A percentile compares a stretch with the other conserved stretches of the same genome.
Conservation (phyloP, 2,797 vertebrate genomes). For the Chaenodraco wilsoni region DNA sequence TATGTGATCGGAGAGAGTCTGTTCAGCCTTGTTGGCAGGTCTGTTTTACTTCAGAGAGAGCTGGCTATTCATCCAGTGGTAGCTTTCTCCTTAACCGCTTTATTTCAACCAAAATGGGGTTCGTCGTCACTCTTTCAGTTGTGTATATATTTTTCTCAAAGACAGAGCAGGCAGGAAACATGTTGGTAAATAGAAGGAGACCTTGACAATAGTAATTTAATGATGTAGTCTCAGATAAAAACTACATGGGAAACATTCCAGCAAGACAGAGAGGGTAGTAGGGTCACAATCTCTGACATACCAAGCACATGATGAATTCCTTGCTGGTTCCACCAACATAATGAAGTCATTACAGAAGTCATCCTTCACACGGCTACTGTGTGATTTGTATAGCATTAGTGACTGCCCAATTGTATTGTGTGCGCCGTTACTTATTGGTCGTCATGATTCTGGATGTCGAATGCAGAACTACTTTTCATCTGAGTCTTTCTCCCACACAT, state of each 20-base stretch:
- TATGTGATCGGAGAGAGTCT: constrained; percentile 33
- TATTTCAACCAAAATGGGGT: constrained; percentile 20
- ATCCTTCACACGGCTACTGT: constrained; percentile 1
- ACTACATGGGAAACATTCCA: constrained; percentile 13
- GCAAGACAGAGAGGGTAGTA: constrained; percentile 13
- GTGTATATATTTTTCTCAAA: constrained; percentile 7
- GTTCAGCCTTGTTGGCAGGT: constrained; percentile 25
- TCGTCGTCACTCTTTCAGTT: not conserved
- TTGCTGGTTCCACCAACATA: constrained; percentile 32
- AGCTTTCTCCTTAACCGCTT: constrained; percentile 11
- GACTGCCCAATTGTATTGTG: not conserved
- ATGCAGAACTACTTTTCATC: not conserved
- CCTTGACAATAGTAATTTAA: constrained; percentile 3
- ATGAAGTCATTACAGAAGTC: constrained; percentile 33
- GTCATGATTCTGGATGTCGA: constrained; percentile 29
- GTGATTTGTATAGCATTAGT: constrained; percentile 14
- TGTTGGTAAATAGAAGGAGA: not conserved
- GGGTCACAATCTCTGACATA: constrained; percentile 43
- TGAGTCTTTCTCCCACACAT: not conserved
- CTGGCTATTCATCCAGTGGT: not conserved
- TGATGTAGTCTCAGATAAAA: constrained; percentile 33
- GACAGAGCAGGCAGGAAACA: not conserved
- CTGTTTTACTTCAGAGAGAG: constrained; percentile 15
- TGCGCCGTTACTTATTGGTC: constrained; percentile 1
- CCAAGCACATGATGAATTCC: constrained; percentile 52